These are phyloP conservation scores for Camelus dromedarius DNA, from an alignment of 2,113 vertebrate genomes.

Conservation along the genomic window DNA sequence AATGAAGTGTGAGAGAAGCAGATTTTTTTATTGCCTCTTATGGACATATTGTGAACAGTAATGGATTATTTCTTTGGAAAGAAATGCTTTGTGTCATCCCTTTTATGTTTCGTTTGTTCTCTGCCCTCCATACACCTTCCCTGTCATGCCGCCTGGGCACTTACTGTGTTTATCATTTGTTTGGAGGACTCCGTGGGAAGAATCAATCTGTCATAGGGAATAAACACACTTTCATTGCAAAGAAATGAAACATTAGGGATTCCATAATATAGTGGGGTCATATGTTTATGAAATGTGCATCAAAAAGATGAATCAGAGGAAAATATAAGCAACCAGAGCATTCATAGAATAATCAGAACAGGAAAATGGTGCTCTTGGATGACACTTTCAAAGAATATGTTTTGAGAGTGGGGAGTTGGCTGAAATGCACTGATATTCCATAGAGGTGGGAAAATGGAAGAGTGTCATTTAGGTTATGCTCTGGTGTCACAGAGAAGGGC, in stretches of 20 bases:
- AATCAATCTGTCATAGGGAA: not conserved
- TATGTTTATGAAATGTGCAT: not conserved
- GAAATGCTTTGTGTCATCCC: not conserved
- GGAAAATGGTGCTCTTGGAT: not conserved
- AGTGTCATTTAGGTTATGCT: not conserved
- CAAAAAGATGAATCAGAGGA: slow-evolving; percentile 46
- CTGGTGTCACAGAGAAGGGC: not conserved
- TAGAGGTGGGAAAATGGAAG: not conserved
- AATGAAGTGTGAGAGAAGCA: not conserved
- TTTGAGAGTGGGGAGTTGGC: not conserved
- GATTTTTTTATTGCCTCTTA: not conserved
- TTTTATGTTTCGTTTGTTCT: not conserved
- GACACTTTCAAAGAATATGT: not conserved
- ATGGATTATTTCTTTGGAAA: not conserved
- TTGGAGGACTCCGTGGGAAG: not conserved
- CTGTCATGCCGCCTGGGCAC: not conserved
- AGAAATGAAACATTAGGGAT: slow-evolving; percentile 13
- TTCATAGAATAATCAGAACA: not conserved
- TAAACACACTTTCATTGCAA: slow-evolving; percentile 8
- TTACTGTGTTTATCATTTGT: slow-evolving; percentile 33
- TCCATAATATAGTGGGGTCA: not conserved
- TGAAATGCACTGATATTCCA: no score
- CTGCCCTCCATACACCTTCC: not conserved
- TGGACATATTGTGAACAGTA: not conserved
- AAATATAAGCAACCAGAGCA: not conserved